These are phyloP conservation scores for Drosophila setifemur DNA, from an alignment of 1,140 invertebrate species.

Conservation along the genomic window DNA sequence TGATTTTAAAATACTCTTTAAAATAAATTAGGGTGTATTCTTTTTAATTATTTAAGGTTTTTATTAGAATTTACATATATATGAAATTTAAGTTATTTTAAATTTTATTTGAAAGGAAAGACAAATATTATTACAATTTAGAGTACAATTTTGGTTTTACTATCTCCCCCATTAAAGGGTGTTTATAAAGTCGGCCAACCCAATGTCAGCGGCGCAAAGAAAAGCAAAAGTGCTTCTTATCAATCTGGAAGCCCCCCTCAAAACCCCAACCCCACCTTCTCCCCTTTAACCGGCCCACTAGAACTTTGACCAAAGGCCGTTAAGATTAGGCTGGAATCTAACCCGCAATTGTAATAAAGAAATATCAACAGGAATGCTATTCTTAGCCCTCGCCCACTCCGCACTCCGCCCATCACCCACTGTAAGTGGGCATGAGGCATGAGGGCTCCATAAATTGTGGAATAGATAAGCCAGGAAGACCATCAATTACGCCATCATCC, in stretches of 20 bases:
- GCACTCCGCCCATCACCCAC: neutral
- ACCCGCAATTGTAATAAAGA: constrained; percentile 59
- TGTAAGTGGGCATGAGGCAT: constrained; percentile 11
- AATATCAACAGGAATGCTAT: constrained; percentile 22
- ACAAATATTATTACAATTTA: too few species aligned
- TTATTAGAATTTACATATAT: too few species aligned
- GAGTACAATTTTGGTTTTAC: too few species aligned
- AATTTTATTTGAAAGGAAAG: too few species aligned
- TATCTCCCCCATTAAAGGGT: neutral
- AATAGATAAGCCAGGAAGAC: constrained; percentile 23
- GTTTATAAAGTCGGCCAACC: neutral
- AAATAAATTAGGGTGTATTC: too few species aligned
- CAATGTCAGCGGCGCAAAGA: constrained; percentile 1
- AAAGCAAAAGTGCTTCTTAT: constrained; percentile 74
- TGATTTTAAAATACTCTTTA: too few species aligned
- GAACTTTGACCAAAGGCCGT: constrained; percentile 68
- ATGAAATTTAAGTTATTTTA: too few species aligned
- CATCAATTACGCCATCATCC: constrained; percentile 29
- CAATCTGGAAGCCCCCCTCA: constrained; percentile 16
- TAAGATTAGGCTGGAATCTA: constrained; percentile 53
- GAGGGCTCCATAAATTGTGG: constrained; percentile 29
- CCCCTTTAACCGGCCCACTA: constrained; percentile 3
- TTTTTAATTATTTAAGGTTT: too few species aligned
- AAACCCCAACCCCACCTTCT: neutral
- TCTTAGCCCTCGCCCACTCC: neutral